Evolutionary conservation across 2,797 vertebrate species (phyloP).

Genomic region (Gobionotothen gibberifrons): DNA sequence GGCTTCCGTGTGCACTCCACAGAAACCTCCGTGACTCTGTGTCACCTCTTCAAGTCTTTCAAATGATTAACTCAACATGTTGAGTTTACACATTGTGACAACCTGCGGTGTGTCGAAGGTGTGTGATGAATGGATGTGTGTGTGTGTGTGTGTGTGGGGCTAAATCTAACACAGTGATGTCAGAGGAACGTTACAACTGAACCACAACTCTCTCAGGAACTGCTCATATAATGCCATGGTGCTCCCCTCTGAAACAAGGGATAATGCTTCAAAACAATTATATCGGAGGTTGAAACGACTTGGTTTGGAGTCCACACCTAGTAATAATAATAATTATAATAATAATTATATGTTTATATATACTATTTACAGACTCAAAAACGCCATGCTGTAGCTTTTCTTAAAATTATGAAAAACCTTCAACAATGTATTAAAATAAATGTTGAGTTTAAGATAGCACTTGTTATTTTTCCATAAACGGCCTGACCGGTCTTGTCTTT

Average conservation of each 20-base stretch:
- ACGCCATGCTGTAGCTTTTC: slow-evolving; percentile 96
- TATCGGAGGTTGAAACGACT: slow-evolving; percentile 89
- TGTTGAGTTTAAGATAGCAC: slow-evolving; percentile 97
- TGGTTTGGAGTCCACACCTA: slow-evolving; percentile 96
- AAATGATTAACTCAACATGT: slow-evolving; percentile 57
- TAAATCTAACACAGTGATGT: slow-evolving; percentile 78
- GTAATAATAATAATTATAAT: slow-evolving; percentile 93
- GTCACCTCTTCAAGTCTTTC: slow-evolving; percentile 74
- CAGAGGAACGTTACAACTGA: slow-evolving; percentile 78
- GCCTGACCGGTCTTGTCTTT: slow-evolving; percentile 84
- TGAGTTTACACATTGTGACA: slow-evolving; percentile 63
- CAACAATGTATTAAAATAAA: slow-evolving; percentile 99
- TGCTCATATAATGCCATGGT: slow-evolving; percentile 88
- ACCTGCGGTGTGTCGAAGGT: slow-evolving; percentile 51
- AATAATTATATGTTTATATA: slow-evolving; percentile 91
- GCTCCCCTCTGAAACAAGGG: slow-evolving; percentile 96
- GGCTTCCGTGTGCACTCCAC: slow-evolving; percentile 56
- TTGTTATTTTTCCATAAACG: slow-evolving; percentile 92
- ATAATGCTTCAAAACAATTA: slow-evolving; percentile 90
- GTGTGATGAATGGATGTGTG: slow-evolving; percentile 52
- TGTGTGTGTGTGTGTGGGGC: slow-evolving; percentile 48
- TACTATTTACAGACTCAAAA: slow-evolving; percentile 99
- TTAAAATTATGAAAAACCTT: slow-evolving; percentile 97
- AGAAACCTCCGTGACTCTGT: slow-evolving; percentile 27
- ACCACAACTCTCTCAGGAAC: slow-evolving; percentile 83